A percentile compares a stretch with the other conserved stretches of the same genome.
These are phyloP conservation scores for Drosophila diplacantha DNA, from an alignment of 2,888 invertebrate species.

Conservation along the genomic window DNA sequence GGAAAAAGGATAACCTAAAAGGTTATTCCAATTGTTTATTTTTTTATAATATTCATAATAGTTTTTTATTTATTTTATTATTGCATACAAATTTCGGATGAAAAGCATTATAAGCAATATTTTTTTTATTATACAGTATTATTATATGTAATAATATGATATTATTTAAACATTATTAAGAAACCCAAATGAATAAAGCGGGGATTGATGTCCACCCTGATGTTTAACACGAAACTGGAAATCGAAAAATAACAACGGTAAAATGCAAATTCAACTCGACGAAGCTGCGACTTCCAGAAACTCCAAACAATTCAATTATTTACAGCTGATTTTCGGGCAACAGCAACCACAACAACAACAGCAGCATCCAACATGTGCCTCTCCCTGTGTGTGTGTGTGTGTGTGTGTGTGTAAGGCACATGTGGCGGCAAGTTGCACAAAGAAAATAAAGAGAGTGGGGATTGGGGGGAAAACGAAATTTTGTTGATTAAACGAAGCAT, in stretches of 20 bases:
- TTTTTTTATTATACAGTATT: not conserved
- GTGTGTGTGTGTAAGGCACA: slow-evolving; percentile 17
- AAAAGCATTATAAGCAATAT: not conserved
- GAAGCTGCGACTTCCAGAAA: slow-evolving; percentile 12
- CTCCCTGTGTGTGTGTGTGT: slow-evolving; percentile 17
- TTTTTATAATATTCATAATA: not conserved
- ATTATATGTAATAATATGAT: not conserved
- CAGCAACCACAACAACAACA: slow-evolving; percentile 11
- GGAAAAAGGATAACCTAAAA: not conserved
- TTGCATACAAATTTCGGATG: not conserved
- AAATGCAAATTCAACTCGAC: slow-evolving; percentile 27
- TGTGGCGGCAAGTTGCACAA: slow-evolving; percentile 29
- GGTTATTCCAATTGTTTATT: too few species aligned
- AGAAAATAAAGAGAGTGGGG: slow-evolving; percentile 1
- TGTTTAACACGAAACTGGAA: slow-evolving; percentile 1
- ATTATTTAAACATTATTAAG: not conserved
- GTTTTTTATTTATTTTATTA: not conserved
- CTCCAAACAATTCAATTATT: slow-evolving; percentile 39
- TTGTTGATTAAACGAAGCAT: slow-evolving; percentile 35
- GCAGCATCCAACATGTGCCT: slow-evolving; percentile 14
- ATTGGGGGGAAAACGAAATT: slow-evolving; percentile 13
- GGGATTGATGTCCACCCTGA: slow-evolving; percentile 12
- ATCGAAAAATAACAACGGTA: slow-evolving; percentile 13
- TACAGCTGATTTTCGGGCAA: slow-evolving; percentile 28
- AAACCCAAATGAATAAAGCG: not conserved